A percentile compares a stretch with the other conserved stretches of the same genome.
phyloP scores from a whole-genome alignment of 2,888 invertebrate species.

The Papilio elwesi region DNA sequence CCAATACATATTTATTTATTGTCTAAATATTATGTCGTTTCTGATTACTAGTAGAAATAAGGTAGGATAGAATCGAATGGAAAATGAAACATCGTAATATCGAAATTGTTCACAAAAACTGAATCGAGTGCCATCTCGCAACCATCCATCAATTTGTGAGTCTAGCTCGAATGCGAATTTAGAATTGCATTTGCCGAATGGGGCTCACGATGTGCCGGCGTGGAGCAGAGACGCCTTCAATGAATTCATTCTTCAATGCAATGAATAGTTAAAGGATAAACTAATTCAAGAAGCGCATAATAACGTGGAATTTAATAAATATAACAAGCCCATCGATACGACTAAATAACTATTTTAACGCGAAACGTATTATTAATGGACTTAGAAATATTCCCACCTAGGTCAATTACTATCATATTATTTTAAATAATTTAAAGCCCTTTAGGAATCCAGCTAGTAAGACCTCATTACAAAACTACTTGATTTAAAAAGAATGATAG shows the following conservation, averaged over 20 bases:
- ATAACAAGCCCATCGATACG: too few species aligned
- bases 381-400: too few species aligned
- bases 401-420: too few species aligned
- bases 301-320: not conserved
- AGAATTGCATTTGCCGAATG: conserved; percentile 1
- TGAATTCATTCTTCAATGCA: not conserved
- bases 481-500: too few species aligned
- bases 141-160: conserved; percentile 22
- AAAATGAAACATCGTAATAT: conserved; percentile 18
- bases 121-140: conserved; percentile 12
- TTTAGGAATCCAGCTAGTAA: too few species aligned
- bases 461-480: too few species aligned
- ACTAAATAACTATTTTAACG: too few species aligned
- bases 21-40: not conserved
- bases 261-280: not conserved
- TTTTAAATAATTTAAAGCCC: too few species aligned
- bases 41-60: not conserved
- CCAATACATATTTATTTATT: too few species aligned
- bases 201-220: not conserved
- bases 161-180: conserved; percentile 9
- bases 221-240: not conserved
- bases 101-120: conserved; percentile 18
- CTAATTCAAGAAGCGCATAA: not conserved
- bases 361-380: too few species aligned
- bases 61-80: not conserved